A percentile compares a stretch with the other conserved stretches of the same genome.
These are phyloP conservation scores for Doris montereyensis DNA, from an alignment of 2,888 invertebrate genomes.

Conservation along the genomic window DNA sequence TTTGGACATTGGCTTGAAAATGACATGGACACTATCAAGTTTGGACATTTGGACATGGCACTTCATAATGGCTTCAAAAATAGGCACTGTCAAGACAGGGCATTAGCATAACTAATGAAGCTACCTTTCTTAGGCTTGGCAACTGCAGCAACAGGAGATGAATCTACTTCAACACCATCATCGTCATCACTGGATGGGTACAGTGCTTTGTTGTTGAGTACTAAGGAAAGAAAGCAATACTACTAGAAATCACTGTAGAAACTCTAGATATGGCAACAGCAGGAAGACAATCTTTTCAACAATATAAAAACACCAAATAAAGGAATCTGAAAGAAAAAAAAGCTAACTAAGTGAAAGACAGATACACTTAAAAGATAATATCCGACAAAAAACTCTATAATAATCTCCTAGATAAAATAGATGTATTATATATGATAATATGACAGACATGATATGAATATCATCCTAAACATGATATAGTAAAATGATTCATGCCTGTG, in stretches of 20 bases:
- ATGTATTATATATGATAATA: too few species aligned
- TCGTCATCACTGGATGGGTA: constrained; percentile 39
- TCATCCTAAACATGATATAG: too few species aligned
- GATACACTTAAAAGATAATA: neutral
- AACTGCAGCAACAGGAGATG: constrained; percentile 28
- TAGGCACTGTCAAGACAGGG: too few species aligned
- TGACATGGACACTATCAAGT: too few species aligned
- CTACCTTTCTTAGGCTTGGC: neutral
- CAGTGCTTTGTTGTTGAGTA: constrained; percentile 35
- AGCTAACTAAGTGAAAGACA: neutral
- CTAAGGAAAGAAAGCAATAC: neutral
- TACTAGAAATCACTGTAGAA: neutral
- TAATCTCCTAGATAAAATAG: too few species aligned
- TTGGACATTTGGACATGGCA: too few species aligned
- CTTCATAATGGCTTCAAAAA: too few species aligned
- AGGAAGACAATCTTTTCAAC: neutral
- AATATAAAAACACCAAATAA: neutral
- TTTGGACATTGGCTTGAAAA: too few species aligned
- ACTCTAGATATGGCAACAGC: neutral
- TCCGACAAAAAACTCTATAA: neutral
- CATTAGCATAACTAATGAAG: too few species aligned
- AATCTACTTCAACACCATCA: constrained; percentile 40
- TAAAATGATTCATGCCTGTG: too few species aligned
- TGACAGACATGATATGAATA: too few species aligned
- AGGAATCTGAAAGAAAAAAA: neutral